Conservation (phyloP, 2,888 invertebrate genomes). For the Aphidius colemani region DNA sequence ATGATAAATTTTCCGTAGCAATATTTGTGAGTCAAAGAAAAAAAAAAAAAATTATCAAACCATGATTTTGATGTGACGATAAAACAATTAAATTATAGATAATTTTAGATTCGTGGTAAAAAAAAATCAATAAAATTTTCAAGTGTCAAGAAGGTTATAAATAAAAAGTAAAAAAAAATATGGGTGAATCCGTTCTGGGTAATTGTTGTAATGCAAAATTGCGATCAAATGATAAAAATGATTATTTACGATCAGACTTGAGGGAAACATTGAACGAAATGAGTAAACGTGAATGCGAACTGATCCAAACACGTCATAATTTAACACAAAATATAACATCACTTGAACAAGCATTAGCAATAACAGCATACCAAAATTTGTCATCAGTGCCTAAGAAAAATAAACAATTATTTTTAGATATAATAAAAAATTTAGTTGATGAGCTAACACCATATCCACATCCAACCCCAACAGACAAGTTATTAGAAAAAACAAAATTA, state of each 20-base stretch:
- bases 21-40: no score
- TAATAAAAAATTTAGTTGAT: slow-evolving; percentile 46
- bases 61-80: no score
- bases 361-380: slow-evolving; percentile 49
- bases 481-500: slow-evolving; percentile 39
- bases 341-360: slow-evolving; percentile 54
- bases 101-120: no score
- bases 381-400: slow-evolving; percentile 32
- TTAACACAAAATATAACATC: slow-evolving; percentile 45
- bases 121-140: no score
- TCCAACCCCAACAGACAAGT: slow-evolving; percentile 46
- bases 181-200: neutral
- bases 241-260: neutral
- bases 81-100: no score
- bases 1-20: no score
- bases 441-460: slow-evolving; percentile 38
- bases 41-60: no score
- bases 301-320: slow-evolving; percentile 42
- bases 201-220: neutral
- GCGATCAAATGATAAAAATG: neutral
- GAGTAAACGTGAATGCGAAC: slow-evolving; percentile 42
- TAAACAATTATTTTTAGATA: slow-evolving; percentile 39
- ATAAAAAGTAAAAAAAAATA: no score
- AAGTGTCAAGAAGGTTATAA: no score
- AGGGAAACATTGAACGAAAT: slow-evolving; percentile 37